phyloP scores from a whole-genome alignment of 2,888 invertebrate genomes.

The Chrysodeixis includens region DNA sequence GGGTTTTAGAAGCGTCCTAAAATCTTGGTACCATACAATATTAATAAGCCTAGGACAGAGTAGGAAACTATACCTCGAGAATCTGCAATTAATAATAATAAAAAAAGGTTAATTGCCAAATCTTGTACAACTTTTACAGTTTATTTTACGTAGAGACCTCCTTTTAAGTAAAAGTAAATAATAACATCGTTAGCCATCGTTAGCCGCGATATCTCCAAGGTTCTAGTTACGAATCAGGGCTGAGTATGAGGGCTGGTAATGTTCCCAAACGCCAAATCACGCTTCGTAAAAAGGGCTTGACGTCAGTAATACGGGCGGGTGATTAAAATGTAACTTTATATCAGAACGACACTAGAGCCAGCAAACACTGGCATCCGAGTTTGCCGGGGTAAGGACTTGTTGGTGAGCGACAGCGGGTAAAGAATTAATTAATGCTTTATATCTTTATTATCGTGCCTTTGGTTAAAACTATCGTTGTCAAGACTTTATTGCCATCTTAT shows the following conservation, averaged over 20 bases:
- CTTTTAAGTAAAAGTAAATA: no score
- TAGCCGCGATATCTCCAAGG: conserved; percentile 14
- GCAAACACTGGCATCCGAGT: conserved; percentile 62
- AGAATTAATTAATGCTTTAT: not conserved
- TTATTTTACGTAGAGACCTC: no score
- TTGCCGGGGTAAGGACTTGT: conserved; percentile 12
- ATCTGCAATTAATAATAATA: conserved; percentile 47
- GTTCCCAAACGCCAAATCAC: conserved; percentile 39
- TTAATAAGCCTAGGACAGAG: no score
- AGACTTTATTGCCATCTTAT: no score
- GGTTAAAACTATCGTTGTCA: no score
- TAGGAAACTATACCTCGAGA: not conserved
- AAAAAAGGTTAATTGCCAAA: no score
- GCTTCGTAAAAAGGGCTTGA: conserved; percentile 58
- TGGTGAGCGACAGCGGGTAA: conserved; percentile 46
- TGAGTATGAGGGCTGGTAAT: conserved; percentile 21
- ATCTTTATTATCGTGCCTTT: no score
- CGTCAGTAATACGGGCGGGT: conserved; percentile 61
- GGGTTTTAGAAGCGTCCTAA: not conserved
- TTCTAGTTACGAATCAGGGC: conserved; percentile 34
- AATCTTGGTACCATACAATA: not conserved
- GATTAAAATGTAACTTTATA: conserved; percentile 76
- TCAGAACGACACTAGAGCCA: conserved; percentile 61
- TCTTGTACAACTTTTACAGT: no score
- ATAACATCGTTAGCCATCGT: conserved; percentile 17